These are phyloP conservation scores for Poeciliopsis gracilis DNA, from an alignment of 2,797 vertebrate genomes.

Conservation along the genomic window DNA sequence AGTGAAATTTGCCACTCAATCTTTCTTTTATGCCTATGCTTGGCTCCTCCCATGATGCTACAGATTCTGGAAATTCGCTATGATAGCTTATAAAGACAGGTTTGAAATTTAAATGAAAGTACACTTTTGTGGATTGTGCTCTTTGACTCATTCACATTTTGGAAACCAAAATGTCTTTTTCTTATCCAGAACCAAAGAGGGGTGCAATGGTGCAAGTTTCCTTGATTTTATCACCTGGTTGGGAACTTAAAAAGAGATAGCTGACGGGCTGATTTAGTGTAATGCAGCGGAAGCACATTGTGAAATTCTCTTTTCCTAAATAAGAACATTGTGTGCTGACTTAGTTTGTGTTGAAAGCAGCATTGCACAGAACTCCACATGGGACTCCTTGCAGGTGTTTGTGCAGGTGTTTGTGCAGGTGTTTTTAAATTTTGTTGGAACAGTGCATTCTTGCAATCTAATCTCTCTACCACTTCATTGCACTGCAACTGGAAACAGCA, in stretches of 20 bases:
- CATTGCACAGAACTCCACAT: constrained; percentile 48
- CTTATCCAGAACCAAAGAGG: not conserved
- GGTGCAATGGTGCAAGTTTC: not conserved
- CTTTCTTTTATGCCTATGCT: not conserved
- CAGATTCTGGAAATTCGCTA: not conserved
- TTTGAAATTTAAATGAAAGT: not conserved
- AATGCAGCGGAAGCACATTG: constrained; percentile 40
- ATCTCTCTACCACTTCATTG: constrained; percentile 26
- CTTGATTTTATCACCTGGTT: not conserved
- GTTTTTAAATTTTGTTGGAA: constrained; percentile 45
- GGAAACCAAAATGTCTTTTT: not conserved
- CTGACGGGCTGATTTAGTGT: not conserved
- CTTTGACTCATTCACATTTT: not conserved
- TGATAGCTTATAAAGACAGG: not conserved
- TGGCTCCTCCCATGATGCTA: not conserved
- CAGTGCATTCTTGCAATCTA: constrained; percentile 24
- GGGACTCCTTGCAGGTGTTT: constrained; percentile 65
- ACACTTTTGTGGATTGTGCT: not conserved
- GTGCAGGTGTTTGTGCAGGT: constrained; percentile 68
- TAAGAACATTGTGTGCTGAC: constrained; percentile 61
- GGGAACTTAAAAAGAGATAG: not conserved
- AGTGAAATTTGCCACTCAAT: not conserved
- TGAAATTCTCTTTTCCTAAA: constrained; percentile 56
- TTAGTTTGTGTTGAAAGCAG: constrained; percentile 53
- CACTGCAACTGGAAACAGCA: constrained; percentile 19